Evolutionary conservation across 92 coral and sea anemone genomes (phyloP), one percentile per base, ranked within the genome.

Genomic region (Pocillopora grandis): DNA sequence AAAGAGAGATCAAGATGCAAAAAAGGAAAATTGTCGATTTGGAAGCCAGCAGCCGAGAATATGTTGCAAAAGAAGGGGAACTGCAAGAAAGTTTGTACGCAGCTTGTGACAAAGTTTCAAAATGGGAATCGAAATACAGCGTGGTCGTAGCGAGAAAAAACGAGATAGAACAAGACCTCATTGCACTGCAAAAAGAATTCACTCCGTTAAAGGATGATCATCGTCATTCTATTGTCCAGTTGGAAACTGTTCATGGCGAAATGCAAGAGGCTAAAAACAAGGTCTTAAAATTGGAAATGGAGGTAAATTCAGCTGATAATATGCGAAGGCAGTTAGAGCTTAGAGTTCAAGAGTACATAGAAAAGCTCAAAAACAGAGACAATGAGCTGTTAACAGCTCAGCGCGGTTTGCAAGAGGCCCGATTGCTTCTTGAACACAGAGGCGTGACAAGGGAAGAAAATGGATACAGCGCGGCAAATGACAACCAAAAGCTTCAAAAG

Each of bases 111-210:
- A 89, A 92, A 33, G 78, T 76, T 7, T 85, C 92, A 1, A 90
- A 84, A 82, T 86, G 91, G 94, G 85, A 92, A 76, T 74, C 91
- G 8, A 88, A 90, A 36, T 92, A 95, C 86, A 81, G 83, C 52
- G 80, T 87, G 49, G 84, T 86, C 8, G 79, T 66, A 20, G 84
- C 85, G 20, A 85, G 90, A 21, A 95, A 92, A 77, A 84, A 75
- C 21, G 94, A 95, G 72, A 77, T 95, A 21, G 98, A 95, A 17
- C 90, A 86, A 13, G 91, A 86, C n/a, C 81, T 95, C 36, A 55
- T 84, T 20, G 84, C 83, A 35, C 74, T 89, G 31, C 92, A 90
- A 72, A 90, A 80, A 56, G 95, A 94, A 64, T 80, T 85, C 71
- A 83, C 79, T 37, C 91, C 94, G 9, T 66, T 95, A 52, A 92